Evolutionary conservation across 2,113 vertebrate genomes (phyloP), one percentile per base, ranked within the genome.

Genomic region (Platichthys stellatus): DNA sequence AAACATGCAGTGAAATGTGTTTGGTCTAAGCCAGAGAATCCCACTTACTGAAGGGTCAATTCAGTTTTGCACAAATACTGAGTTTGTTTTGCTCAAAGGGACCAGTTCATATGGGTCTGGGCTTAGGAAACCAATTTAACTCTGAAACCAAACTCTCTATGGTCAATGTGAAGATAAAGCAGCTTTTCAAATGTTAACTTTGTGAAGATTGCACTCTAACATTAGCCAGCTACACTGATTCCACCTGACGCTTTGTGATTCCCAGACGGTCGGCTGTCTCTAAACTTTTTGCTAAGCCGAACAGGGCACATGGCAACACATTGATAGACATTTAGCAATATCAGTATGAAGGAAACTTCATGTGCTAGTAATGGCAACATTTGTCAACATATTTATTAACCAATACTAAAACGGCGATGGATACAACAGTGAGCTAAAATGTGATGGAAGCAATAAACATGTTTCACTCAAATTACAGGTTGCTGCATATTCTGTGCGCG

Each of bases 1-100:
- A 53, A 53, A 6, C 31, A 31, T 31, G 31, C 31, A 31, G 17
- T 45, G 57, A 76, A 68, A 61, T 49, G 54, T 61, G 69, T 67
- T 53, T 28, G 9, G 14, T 61, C n/a, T 1, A 43, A 3, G 40
- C 9, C 28, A 12, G 20, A 40, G 3, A 53, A 62, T 23, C 26
- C 31, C 43, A 54, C 20, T 10, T 47, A 31, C 38, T 28, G 7
- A 21, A 21, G 56, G 0, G 49, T 24, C 18, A 38, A 72, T 8
- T 0, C 11, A 12, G 20, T 28, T 57, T 28, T 61, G 47, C 54
- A 24, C 54, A 24, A 15, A 24, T 14, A 57, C 23, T 15, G 43
- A 45, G 13, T 15, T 45, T 45, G 43, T 45, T 45, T 45, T 45
- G 4, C 12, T 45, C 12, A 15, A 45, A 13, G 43, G 43, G 43